Evolutionary conservation across 1,140 invertebrate species (phyloP), one percentile per base, ranked within the genome.

Genomic region (Pachypsylla venusta): DNA sequence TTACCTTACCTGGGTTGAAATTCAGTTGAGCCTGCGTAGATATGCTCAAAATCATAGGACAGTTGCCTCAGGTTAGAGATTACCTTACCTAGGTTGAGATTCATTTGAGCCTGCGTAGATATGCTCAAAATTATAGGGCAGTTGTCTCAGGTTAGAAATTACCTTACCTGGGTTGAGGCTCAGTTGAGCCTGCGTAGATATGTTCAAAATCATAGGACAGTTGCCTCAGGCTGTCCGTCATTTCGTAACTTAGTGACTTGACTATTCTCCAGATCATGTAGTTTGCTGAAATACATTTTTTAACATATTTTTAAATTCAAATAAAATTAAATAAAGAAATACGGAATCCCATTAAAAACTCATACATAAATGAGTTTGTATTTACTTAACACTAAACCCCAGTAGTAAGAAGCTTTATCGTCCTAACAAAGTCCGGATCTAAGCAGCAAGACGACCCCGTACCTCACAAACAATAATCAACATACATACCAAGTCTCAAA

Each of bases 201-300:
- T 74, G 71, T 25, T 71, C 68, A 62, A 77, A 79, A 25, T 74
- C 68, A 60, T 73, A 75, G 19, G 66, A 63, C 12, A 76, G 61
- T 53, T 72, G 63, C 57, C 69, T 66, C 64, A 77, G 73, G 58
- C 69, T 66, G 19, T 70, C 60, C 1, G 70, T 75, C 5, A 77
- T 68, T 59, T 77, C 75, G 14, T 65, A 62, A 10, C 73, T 64
- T 26, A 76, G 64, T 62, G 59, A 70, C 63, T 73, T 74, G 53
- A 80, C 73, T 39, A 81, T 70, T 58, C 77, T 59, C 77, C 78
- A 80, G 2, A 77, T 67, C 22, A 81, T 59, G 61, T 79, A 81
- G 64, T 82, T 81, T 3, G 75, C 74, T 76, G 70, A 12, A 12
- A 35, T 35, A 16, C 10, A 12, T 12, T 16, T 35, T 35, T 35